Base-by-base conservation (phyloP, 2,797 vertebrate species). In the Pseudomugil gertrudae region DNA sequence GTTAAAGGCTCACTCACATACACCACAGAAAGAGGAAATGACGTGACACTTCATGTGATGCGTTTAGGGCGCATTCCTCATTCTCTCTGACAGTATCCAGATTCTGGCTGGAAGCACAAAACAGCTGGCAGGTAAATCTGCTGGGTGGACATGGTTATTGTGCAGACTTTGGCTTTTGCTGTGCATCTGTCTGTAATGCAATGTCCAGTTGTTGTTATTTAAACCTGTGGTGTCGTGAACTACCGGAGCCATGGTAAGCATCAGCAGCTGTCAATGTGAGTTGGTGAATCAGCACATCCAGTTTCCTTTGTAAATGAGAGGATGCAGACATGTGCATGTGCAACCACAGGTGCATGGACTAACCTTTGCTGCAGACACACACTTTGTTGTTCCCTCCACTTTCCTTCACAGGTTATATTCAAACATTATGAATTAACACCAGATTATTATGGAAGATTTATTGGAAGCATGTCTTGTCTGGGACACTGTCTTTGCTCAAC, bases 131-230 rank as follows among this genome's bases (percentile, higher is more conserved):
- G 48, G 66, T 53, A 19, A 9, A 45, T 2, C n/a, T 29, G 40
- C 62, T 52, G 45, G 56, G 14, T 35, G 38, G 32, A 36, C n/a
- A 11, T 29, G 40, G n/a, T 36, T 26, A 33, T 27, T 55, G 30
- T 21, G 9, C 13, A 32, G 23, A 61, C 4, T 19, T n/a, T 35
- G 23, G 45, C 56, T 40, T 47, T 56, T 67, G 47, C 47, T n/a
- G 15, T n/a, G 56, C 27, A 32, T 53, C 66, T 47, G 5, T 29
- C 17, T 36, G 11, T 24, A 29, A 21, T 45, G 48, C 56, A n/a
- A 23, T 15, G 21, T 61, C 17, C 50, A 62, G 51, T 19, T 35
- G 32, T 52, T 67, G 17, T 23, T 58, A 38, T 67, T 43, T 43
- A 27, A 59, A 59, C 56, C 29, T 36, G 43, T 47, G 30, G 13